Evolutionary conservation across 2,797 vertebrate species (phyloP), one percentile per base, ranked within the genome.

Genomic region (Myotis myotis): DNA sequence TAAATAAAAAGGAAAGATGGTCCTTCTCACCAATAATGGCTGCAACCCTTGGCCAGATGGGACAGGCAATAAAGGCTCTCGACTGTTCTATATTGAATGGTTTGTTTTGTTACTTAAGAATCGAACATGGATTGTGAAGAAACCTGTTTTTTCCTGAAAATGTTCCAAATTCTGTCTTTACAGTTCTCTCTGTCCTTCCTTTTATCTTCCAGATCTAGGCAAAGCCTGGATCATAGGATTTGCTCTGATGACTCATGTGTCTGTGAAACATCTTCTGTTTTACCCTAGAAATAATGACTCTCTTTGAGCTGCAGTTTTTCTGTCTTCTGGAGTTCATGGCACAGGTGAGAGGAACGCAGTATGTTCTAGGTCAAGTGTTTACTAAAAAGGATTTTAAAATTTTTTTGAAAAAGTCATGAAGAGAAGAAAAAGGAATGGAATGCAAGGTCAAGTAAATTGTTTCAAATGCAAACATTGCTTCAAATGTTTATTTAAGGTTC

Each of bases 401-500:
- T 94, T 72, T 41, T 55, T 78, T 64, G 19, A 79, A 94, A 82
- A 87, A 33, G 15, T 47, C 33, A 55, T 84, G 41, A 33, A 92
- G 28, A 20, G 19, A 79, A 70, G 38, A 38, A 41, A 70, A 68
- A 71, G 33, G 33, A 19, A 6, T 3, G 62, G 5, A 51, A 71
- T 85, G 2, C 13, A 66, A 57, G 10, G 1, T 64, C 23, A 76
- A 93, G 17, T 64, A 81, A 90, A 92, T 74, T 51, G 47, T 93
- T 85, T 81, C 36, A 11, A 8, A 49, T 79, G n/a, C 13, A 38
- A 78, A 89, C 2, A 47, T 30, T 88, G 53, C 71, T 22, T 82
- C 68, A 44, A 8, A 10, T 96, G n/a, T 53, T 90, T 95, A 49
- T 30, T 87, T 86, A 47, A 92, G 82, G 25, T 38, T 94, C 33